A percentile compares a stretch with the other conserved stretches of the same genome.
These are phyloP conservation scores for Apamea monoglypha DNA, from an alignment of 2,888 invertebrate genomes.

Conservation along the genomic window DNA sequence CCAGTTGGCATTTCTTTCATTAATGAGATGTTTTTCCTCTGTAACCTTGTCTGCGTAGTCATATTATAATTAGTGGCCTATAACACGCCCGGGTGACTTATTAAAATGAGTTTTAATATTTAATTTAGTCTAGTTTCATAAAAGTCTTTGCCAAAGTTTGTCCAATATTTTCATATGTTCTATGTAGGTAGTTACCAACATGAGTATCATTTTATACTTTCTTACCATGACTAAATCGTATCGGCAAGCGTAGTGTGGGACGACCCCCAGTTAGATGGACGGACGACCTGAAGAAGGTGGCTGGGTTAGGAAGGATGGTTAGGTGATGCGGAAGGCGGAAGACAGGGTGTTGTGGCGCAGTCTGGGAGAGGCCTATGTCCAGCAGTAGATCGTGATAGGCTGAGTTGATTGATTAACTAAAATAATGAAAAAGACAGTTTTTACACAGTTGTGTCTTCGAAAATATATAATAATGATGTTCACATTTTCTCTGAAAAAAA, in stretches of 20 bases:
- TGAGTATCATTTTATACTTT: neutral
- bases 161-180: neutral
- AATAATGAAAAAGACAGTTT: neutral
- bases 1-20: neutral
- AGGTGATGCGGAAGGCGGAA: no score
- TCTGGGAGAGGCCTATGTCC: no score
- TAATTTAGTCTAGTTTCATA: neutral
- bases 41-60: no score
- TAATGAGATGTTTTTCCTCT: neutral
- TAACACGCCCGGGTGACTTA: no score
- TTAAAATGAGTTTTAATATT: conserved; percentile 4
- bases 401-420: neutral
- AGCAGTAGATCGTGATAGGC: no score
- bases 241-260: no score
- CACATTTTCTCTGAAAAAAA: neutral
- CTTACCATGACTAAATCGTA: no score
- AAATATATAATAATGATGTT: neutral
- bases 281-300: no score
- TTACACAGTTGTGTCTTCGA: neutral
- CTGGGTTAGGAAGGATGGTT: no score
- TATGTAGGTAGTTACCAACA: neutral
- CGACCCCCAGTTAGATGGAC: no score
- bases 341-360: no score
- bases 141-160: neutral
- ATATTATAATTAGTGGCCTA: neutral